Evolutionary conservation across 2,888 invertebrate species (phyloP).

Genomic region (Metallyticus violacea): DNA sequence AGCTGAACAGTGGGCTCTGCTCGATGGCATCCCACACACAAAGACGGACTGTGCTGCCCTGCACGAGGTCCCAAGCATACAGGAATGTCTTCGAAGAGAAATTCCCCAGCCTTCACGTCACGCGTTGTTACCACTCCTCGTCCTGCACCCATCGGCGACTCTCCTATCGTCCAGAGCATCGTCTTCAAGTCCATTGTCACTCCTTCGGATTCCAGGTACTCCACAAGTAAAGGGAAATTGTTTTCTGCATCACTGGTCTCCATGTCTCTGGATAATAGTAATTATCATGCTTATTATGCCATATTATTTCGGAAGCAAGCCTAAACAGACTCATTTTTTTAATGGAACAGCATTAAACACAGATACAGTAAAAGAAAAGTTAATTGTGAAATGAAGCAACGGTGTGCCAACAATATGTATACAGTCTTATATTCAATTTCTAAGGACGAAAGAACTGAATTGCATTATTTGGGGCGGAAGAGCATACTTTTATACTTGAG

Average conservation of each 20-base stretch:
- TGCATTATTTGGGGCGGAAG: too few relatives aligned
- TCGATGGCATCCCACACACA: slow-evolving; percentile 58
- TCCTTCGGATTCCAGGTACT: not conserved
- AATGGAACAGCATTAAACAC: too few relatives aligned
- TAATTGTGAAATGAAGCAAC: too few relatives aligned
- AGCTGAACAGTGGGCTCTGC: not conserved
- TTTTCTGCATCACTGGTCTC: not conserved
- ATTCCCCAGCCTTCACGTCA: slow-evolving; percentile 64
- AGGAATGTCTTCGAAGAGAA: slow-evolving; percentile 68
- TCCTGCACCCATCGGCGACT: slow-evolving; percentile 59
- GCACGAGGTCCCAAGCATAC: slow-evolving; percentile 68
- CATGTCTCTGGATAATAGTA: not conserved
- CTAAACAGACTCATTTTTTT: too few relatives aligned
- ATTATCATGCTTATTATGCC: too few relatives aligned
- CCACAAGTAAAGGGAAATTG: not conserved
- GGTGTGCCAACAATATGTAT: too few relatives aligned
- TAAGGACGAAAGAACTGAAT: too few relatives aligned
- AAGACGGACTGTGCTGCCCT: slow-evolving; percentile 50
- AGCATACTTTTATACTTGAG: too few relatives aligned
- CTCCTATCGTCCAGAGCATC: slow-evolving; percentile 56
- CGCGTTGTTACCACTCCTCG: slow-evolving; percentile 68
- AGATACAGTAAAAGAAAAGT: too few relatives aligned
- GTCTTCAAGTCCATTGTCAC: not conserved
- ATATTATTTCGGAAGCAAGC: too few relatives aligned
- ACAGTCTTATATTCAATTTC: too few relatives aligned